Evolutionary conservation across 1,140 invertebrate species (phyloP), one percentile per base, ranked within the genome.

Genomic region (Marisa cornuarietis): DNA sequence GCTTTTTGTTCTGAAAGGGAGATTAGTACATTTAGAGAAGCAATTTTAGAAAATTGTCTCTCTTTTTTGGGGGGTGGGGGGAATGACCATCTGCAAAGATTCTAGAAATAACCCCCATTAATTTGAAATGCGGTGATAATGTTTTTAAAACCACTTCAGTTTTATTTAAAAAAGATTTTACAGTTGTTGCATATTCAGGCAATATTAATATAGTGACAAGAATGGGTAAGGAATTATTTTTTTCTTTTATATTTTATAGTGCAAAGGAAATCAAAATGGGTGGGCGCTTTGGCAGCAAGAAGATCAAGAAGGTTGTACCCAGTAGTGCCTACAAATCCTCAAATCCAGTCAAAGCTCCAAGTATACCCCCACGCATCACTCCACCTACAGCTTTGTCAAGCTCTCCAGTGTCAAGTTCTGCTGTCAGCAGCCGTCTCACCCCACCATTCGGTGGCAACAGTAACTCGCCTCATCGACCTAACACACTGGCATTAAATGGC

Each of bases 191-290:
- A 62, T 62, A 76, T 58, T 16, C 16, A 58, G 52, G 22, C 9
- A 4, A 18, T 13, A 62, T 76, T 62, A 10, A 51, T 61, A 54
- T 52, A 51, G 42, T 9, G 8, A 18, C 13, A 18, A 75, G 24
- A 52, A 42, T 42, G 31, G 31, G 16, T 54, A 79, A n/a, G 74
- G 66, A 18, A 26, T 58, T 52, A 52, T 58, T 54, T 74, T n/a
- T 82, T 84, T 78, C 52, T 58, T 81, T 68, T 79, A 81, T 42
- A 42, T 42, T 31, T 83, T 82, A 52, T 92, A 96, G 95, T 91
- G 96, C 96, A 85, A 94, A 96, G 88, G 96, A 96, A 87, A 97
- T 98, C 86, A 97, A 97, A 92, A 93, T 95, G 81, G 96, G 96
- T 91, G 95, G 95, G 88, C 95, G 95, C 83, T 95, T 96, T 91